Conservation (phyloP, 2,113 vertebrate genomes). For the Plecotus auritus region DNA sequence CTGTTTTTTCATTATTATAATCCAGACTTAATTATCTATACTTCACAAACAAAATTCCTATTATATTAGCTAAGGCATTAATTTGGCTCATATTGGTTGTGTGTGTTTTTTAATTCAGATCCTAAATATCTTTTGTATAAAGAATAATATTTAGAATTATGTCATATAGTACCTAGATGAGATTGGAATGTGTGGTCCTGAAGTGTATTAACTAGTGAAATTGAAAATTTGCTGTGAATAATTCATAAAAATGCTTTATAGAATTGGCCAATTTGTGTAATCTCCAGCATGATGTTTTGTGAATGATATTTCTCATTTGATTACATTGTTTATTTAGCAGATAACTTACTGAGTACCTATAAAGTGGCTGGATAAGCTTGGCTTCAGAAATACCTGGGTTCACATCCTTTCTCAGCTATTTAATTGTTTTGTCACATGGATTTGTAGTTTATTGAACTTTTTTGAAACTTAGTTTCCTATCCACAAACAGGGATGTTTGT, state of each 20-base stretch:
- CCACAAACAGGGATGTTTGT: neutral
- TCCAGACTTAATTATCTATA: neutral
- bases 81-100: neutral
- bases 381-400: neutral
- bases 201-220: neutral
- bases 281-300: neutral
- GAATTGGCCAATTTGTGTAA: neutral
- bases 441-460: neutral
- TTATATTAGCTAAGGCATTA: neutral
- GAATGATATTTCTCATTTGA: neutral
- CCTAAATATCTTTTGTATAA: neutral
- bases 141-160: neutral
- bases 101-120: neutral
- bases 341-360: neutral
- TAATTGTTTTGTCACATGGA: neutral
- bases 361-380: neutral
- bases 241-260: neutral
- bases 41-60: neutral
- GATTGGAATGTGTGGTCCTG: neutral
- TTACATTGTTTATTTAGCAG: neutral
- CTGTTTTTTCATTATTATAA: neutral
- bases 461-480: constrained; percentile 4
- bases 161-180: neutral
- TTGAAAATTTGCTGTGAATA: constrained; percentile 13
- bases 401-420: neutral